These are phyloP conservation scores for Porites divaricata DNA, from an alignment of 92 coral and sea anemone species.

Conservation along the genomic window DNA sequence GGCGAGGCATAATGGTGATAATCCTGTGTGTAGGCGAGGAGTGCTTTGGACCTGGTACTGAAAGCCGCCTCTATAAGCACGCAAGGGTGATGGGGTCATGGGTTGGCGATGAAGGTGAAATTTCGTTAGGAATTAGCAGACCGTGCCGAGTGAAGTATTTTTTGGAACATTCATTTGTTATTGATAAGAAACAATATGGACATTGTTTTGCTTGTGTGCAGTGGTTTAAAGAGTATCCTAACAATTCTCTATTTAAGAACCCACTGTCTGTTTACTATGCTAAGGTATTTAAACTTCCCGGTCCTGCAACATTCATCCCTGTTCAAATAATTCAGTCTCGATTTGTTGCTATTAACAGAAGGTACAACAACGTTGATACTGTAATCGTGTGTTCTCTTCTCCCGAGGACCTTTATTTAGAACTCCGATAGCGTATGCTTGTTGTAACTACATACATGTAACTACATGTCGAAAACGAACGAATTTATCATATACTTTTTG, in stretches of 20 bases:
- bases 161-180: slow-evolving; percentile 4
- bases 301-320: slow-evolving; percentile 21
- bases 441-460: too few relatives aligned
- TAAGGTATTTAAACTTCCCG: slow-evolving; percentile 20
- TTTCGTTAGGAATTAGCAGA: neutral
- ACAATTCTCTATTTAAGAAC: slow-evolving; percentile 11
- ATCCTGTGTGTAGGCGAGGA: slow-evolving; percentile 23
- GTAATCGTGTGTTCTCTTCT: too few relatives aligned
- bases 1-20: too few relatives aligned
- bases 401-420: too few relatives aligned
- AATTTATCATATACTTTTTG: too few relatives aligned
- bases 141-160: neutral
- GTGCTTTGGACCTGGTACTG: slow-evolving; percentile 29
- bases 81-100: slow-evolving; percentile 41
- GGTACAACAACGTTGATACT: too few relatives aligned
- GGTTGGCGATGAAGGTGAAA: slow-evolving; percentile 16
- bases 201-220: slow-evolving; percentile 27
- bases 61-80: slow-evolving; percentile 17
- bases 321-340: slow-evolving; percentile 15
- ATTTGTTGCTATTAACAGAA: too few relatives aligned
- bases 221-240: slow-evolving; percentile 10
- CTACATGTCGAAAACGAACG: too few relatives aligned
- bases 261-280: slow-evolving; percentile 37
- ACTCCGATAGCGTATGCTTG: too few relatives aligned
- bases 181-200: neutral